phyloP scores from a whole-genome alignment of 2,797 vertebrate genomes.

The Limosa lapponica region DNA sequence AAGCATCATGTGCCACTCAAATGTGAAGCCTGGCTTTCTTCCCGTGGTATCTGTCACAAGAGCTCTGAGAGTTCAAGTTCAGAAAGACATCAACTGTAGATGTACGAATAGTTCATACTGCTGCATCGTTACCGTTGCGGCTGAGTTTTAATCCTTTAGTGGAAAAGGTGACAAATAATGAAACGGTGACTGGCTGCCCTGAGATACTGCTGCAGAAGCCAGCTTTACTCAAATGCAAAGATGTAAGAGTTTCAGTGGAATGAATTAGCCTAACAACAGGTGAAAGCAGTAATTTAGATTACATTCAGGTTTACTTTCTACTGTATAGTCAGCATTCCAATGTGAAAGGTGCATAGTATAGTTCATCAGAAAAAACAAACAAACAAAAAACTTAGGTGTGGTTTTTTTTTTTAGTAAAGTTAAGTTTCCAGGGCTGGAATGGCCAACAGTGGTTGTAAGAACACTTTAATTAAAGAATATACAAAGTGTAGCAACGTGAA shows the following conservation, averaged over 20 bases:
- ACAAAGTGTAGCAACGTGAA: background rate
- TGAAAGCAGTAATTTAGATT: background rate
- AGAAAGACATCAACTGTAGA: background rate
- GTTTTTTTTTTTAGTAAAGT: background rate
- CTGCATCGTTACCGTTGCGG: background rate
- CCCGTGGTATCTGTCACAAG: rapidly evolving
- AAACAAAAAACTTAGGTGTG: no score
- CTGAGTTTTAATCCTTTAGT: background rate
- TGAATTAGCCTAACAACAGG: background rate
- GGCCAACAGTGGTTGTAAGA: background rate
- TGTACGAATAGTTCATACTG: background rate
- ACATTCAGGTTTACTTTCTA: background rate
- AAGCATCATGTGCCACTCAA: background rate
- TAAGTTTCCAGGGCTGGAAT: background rate
- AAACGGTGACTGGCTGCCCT: background rate
- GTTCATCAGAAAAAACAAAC: background rate
- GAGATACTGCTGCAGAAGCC: background rate
- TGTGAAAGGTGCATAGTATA: background rate
- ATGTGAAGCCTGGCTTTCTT: background rate
- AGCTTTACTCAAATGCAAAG: background rate
- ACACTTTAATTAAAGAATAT: background rate
- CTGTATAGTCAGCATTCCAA: background rate
- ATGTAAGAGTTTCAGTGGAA: background rate
- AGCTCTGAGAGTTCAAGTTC: background rate
- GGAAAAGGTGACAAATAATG: background rate